Percentiles rank a stretch among this genome's conserved stretches.
phyloP scores from a whole-genome alignment of 2,797 vertebrate genomes.

The Pachyuromys duprasi region DNA sequence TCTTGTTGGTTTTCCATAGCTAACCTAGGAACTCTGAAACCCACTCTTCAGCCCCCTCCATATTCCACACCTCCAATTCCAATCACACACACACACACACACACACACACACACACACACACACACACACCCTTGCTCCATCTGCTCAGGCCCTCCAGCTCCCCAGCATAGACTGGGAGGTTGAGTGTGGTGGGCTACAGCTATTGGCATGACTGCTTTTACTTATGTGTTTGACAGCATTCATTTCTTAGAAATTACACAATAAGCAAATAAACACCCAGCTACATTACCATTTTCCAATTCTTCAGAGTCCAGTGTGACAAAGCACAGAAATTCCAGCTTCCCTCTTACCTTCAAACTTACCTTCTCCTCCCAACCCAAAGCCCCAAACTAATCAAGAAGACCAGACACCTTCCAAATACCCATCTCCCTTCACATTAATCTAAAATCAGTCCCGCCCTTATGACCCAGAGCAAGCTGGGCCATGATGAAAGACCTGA shows the following conservation, averaged over 20 bases:
- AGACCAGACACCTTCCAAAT: background rate
- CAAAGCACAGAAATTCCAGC: background rate
- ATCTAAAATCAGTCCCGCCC: background rate
- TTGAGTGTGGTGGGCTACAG: background rate
- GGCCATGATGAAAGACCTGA: background rate
- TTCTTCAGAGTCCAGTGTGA: background rate
- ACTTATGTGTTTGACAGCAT: background rate
- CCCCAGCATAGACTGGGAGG: background rate
- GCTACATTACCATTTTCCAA: fast-evolving
- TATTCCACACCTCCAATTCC: background rate
- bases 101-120: background rate
- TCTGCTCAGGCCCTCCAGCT: background rate
- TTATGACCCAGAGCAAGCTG: background rate
- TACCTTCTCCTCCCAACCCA: background rate
- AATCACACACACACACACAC: background rate
- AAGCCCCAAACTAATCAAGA: background rate
- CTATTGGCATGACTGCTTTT: background rate
- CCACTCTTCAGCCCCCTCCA: background rate
- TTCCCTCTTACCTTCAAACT: fast-evolving
- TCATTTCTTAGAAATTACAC: background rate
- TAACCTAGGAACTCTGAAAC: background rate
- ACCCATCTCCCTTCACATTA: background rate
- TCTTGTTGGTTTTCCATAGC: background rate
- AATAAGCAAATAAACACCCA: background rate
- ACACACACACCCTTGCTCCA: background rate